Conservation (phyloP, 2,113 vertebrate genomes). For the Fregetta grallaria region DNA sequence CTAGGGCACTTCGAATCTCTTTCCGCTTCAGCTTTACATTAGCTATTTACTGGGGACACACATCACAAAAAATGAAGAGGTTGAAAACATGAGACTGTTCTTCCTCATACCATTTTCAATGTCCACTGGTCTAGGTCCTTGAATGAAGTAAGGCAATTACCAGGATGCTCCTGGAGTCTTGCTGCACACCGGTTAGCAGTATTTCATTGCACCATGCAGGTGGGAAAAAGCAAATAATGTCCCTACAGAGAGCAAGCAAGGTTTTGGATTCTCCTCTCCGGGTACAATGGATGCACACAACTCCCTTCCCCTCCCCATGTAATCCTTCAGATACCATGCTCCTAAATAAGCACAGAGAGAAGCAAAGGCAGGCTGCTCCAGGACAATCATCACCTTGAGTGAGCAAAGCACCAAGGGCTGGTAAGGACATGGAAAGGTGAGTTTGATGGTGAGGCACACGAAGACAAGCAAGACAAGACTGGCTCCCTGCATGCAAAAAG, state of each 20-base stretch:
- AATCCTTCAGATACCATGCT: not conserved
- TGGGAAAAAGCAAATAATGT: not conserved
- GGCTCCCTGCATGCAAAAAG: not conserved
- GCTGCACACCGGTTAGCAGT: rapidly evolving
- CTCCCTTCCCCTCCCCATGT: not conserved
- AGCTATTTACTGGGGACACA: not conserved
- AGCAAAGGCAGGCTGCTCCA: not conserved
- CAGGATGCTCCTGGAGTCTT: not conserved
- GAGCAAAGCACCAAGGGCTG: not conserved
- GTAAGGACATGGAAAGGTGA: not conserved
- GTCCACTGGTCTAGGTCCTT: not conserved
- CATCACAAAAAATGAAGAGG: not conserved
- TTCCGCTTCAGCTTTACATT: not conserved
- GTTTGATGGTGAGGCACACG: not conserved
- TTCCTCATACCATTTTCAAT: not conserved
- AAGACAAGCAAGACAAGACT: not conserved
- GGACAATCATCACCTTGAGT: not conserved
- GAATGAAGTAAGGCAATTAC: not conserved
- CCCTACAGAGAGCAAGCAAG: not conserved
- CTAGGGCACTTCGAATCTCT: not conserved
- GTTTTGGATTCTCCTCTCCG: not conserved
- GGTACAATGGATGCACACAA: not conserved
- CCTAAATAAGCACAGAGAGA: not conserved
- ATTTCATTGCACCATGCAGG: not conserved
- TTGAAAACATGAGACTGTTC: not conserved